A percentile compares a stretch with the other conserved stretches of the same genome.
Conservation (phyloP, 2,888 invertebrate genomes). For the Saturnia pavonia region DNA sequence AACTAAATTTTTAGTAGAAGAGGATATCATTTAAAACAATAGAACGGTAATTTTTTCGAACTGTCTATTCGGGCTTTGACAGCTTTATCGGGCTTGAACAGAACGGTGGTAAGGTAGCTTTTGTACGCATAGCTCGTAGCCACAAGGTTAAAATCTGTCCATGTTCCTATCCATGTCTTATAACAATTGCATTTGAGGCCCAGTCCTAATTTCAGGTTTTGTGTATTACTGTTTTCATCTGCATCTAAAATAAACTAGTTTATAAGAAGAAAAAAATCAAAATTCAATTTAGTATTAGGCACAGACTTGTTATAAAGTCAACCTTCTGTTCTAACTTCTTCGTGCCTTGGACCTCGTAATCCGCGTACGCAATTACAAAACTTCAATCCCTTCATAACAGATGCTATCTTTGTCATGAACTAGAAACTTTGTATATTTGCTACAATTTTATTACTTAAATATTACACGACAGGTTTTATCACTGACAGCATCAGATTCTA, state of each 20-base stretch:
- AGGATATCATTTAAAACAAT: no score
- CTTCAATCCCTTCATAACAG: slow-evolving; percentile 33
- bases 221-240: background rate
- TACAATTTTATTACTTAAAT: slow-evolving; percentile 23
- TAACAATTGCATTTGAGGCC: background rate
- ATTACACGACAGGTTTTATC: slow-evolving; percentile 19
- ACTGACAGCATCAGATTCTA: slow-evolving; percentile 17
- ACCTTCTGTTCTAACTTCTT: background rate
- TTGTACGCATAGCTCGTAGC: no score
- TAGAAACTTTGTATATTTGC: slow-evolving; percentile 32
- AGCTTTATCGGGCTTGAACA: no score
- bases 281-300: background rate
- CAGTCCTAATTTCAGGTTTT: background rate
- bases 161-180: no score
- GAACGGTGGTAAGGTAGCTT: background rate
- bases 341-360: background rate
- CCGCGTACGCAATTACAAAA: slow-evolving; percentile 18
- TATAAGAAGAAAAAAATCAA: background rate
- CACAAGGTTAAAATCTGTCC: no score
- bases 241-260: background rate
- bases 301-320: background rate
- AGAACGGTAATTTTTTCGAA: no score
- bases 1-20: no score
- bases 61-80: no score
- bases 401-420: slow-evolving; percentile 38